These are phyloP conservation scores for Acanthococcus lagerstroemiae DNA, from an alignment of 2,888 invertebrate genomes.

Conservation along the genomic window DNA sequence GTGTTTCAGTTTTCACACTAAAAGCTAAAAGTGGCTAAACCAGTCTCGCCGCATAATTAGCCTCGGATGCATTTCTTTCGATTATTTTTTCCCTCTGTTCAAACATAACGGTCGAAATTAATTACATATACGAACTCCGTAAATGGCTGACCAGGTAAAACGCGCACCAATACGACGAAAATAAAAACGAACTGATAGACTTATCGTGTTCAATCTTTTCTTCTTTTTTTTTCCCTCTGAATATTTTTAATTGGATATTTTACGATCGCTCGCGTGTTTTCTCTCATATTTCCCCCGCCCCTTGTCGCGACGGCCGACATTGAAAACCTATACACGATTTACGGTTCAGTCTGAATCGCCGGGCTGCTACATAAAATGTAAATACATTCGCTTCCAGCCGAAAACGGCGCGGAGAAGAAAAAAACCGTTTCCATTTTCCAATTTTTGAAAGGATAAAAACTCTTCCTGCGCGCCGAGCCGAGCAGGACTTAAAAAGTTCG, in stretches of 20 bases:
- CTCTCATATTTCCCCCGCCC: not conserved
- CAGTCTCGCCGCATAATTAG: too few relatives aligned
- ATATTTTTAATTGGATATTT: constrained; percentile 12
- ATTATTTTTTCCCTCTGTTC: not conserved
- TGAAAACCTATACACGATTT: not conserved
- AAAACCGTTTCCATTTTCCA: too few relatives aligned
- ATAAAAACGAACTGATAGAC: not conserved
- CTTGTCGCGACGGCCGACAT: not conserved
- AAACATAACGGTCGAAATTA: not conserved
- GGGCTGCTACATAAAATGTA: not conserved
- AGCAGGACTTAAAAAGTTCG: too few relatives aligned
- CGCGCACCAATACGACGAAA: not conserved
- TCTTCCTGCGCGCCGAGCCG: too few relatives aligned
- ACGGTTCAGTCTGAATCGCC: not conserved
- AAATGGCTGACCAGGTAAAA: not conserved
- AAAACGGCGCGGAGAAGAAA: too few relatives aligned
- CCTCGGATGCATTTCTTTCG: not conserved
- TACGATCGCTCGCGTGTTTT: not conserved
- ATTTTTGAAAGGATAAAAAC: too few relatives aligned
- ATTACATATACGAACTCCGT: not conserved
- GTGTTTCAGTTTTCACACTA: too few relatives aligned
- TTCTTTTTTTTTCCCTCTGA: not conserved
- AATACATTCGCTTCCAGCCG: not conserved
- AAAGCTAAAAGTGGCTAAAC: too few relatives aligned
- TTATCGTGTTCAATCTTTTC: constrained; percentile 3